These are phyloP conservation scores for Lepidotrigona ventralis DNA, from an alignment of 1,140 invertebrate species.

Conservation along the genomic window DNA sequence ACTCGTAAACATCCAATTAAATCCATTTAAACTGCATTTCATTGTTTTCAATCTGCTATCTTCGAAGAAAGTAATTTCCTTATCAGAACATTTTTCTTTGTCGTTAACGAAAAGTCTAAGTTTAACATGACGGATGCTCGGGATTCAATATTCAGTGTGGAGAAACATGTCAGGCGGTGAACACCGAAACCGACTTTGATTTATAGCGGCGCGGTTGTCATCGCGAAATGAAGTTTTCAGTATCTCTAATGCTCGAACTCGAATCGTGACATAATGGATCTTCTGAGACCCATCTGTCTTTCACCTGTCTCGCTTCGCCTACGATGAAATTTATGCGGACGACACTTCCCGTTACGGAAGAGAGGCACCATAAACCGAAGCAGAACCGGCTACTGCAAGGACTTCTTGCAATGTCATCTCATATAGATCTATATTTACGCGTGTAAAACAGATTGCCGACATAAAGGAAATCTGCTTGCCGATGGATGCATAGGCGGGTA, in stretches of 20 bases:
- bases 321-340: constrained; percentile 61
- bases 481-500: neutral
- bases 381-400: constrained; percentile 38
- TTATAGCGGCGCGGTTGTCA: neutral
- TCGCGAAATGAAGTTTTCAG: constrained; percentile 44
- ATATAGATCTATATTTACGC: constrained; percentile 35
- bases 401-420: constrained; percentile 32
- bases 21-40: neutral
- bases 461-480: neutral
- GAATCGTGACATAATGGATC: constrained; percentile 54
- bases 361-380: constrained; percentile 50
- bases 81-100: neutral
- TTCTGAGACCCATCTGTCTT: constrained; percentile 54
- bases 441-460: constrained; percentile 8
- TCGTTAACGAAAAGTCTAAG: too few relatives aligned
- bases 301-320: constrained; percentile 48
- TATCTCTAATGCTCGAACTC: constrained; percentile 29
- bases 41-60: neutral
- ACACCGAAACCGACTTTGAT: constrained; percentile 7
- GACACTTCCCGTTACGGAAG: constrained; percentile 57
- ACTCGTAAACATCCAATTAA: neutral
- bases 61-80: neutral
- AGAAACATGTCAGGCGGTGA: neutral
- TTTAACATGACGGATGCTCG: neutral
- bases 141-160: neutral